Percentiles rank a stretch among this genome's conserved stretches.
phyloP scores from a whole-genome alignment of 1,140 invertebrate species.

The Drosophila pseudoobscura region DNA sequence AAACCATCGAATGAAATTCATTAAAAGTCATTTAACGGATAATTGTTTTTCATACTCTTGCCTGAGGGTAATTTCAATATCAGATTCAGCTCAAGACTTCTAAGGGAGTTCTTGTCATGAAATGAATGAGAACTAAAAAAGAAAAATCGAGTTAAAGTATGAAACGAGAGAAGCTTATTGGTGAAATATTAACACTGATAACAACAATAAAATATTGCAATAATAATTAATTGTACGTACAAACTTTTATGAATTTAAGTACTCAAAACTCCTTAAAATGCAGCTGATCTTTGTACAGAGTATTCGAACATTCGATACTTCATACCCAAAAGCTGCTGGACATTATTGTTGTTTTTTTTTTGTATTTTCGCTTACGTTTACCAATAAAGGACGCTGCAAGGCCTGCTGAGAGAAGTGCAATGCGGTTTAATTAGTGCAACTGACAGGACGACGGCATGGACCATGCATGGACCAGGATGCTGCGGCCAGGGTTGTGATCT shows the following conservation, averaged over 20 bases:
- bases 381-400: constrained; percentile 1
- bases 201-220: too few relatives aligned
- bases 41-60: constrained; percentile 45
- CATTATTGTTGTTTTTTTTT: neutral
- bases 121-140: too few relatives aligned
- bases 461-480: neutral
- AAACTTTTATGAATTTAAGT: too few relatives aligned
- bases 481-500: constrained; percentile 12
- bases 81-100: neutral
- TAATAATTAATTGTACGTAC: too few relatives aligned
- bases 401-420: constrained; percentile 14
- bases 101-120: too few relatives aligned
- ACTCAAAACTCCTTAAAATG: too few relatives aligned
- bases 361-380: neutral
- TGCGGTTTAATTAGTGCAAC: constrained; percentile 59
- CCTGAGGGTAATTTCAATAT: neutral
- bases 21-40: constrained; percentile 36
- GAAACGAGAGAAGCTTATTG: too few relatives aligned
- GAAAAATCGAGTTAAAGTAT: too few relatives aligned
- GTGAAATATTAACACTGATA: too few relatives aligned
- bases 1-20: constrained; percentile 24
- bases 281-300: too few relatives aligned
- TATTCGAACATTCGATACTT: too few relatives aligned
- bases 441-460: constrained; percentile 4
- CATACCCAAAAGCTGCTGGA: neutral